These are phyloP conservation scores for Lonchura striata DNA, from an alignment of 2,113 vertebrate species.

Conservation along the genomic window DNA sequence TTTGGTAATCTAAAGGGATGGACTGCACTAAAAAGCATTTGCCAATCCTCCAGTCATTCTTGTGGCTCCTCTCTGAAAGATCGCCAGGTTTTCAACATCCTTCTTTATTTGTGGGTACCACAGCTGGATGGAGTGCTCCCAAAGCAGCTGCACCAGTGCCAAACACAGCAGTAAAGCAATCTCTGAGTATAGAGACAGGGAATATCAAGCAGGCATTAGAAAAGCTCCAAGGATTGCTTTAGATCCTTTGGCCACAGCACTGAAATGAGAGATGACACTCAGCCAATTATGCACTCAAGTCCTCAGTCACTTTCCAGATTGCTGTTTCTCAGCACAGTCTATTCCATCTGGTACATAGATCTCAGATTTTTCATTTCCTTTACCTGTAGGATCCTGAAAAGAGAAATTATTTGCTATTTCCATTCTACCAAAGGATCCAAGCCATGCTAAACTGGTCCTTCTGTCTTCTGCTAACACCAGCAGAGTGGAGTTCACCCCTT, in stretches of 20 bases:
- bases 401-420: not conserved
- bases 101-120: conserved; percentile 43
- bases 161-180: conserved; percentile 52
- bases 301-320: not conserved
- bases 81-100: conserved; percentile 1
- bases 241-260: not conserved
- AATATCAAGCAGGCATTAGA: conserved; percentile 1
- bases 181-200: not conserved
- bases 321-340: not conserved
- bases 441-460: not conserved
- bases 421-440: not conserved
- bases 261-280: not conserved
- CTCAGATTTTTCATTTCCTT: conserved; percentile 18
- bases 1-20: not conserved
- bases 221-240: conserved; percentile 7
- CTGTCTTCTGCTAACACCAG: not conserved
- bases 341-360: not conserved
- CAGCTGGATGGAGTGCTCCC: conserved; percentile 16
- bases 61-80: conserved; percentile 26
- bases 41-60: not conserved
- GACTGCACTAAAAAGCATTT: not conserved
- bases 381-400: conserved; percentile 15
- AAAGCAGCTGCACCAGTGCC: not conserved
- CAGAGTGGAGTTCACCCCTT: not conserved
- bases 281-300: conserved; percentile 5